Percentiles rank a stretch among this genome's conserved stretches.
phyloP scores from a whole-genome alignment of 2,113 vertebrate species.

The Prionailurus bengalensis region DNA sequence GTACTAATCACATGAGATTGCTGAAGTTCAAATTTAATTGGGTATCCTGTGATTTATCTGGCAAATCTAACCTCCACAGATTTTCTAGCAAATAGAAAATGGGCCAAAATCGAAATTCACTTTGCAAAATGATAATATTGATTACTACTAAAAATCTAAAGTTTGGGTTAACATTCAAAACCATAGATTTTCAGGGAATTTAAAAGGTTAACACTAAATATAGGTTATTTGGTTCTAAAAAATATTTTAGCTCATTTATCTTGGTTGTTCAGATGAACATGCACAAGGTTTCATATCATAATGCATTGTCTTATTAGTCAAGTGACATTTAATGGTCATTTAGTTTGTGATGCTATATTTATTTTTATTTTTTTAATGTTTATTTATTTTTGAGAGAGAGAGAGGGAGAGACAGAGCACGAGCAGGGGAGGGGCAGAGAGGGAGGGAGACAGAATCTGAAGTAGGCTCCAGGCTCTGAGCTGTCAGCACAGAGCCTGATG shows the following conservation, averaged over 20 bases:
- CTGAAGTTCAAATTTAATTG: slow-evolving; percentile 24
- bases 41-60: not conserved
- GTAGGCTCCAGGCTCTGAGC: too few species aligned
- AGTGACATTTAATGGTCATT: not conserved
- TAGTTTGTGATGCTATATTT: not conserved
- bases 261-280: not conserved
- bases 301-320: not conserved
- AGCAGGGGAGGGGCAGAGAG: too few species aligned
- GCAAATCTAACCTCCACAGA: not conserved
- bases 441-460: too few species aligned
- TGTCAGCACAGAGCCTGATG: too few species aligned
- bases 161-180: not conserved
- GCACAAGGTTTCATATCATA: not conserved
- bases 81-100: slow-evolving; percentile 8
- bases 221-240: not conserved
- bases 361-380: too few species aligned
- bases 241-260: not conserved
- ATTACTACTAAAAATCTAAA: not conserved
- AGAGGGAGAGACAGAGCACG: too few species aligned
- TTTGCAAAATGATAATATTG: not conserved
- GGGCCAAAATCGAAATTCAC: not conserved
- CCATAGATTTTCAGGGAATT: not conserved
- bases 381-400: too few species aligned
- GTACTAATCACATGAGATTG: not conserved
- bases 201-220: not conserved